phyloP scores from a whole-genome alignment of 2,797 vertebrate species.

The Melanotaenia parkinsoni region DNA sequence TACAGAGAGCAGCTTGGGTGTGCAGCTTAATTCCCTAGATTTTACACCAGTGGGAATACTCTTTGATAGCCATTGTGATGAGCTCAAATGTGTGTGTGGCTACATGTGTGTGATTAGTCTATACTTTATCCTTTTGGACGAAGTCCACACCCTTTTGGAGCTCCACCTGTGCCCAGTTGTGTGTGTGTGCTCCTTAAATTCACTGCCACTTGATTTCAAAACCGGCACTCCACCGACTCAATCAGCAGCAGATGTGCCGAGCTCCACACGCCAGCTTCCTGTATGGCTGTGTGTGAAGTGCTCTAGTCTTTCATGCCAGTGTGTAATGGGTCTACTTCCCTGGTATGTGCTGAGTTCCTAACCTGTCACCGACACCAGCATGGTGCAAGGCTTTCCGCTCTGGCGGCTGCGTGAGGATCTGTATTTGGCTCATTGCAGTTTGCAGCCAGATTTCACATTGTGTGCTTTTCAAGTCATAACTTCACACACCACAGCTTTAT shows the following conservation, averaged over 20 bases:
- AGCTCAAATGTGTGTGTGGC: conserved; percentile 42
- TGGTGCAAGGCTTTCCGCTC: conserved; percentile 60
- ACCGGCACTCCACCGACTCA: conserved; percentile 46
- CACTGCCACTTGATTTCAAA: conserved; percentile 68
- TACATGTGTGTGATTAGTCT: conserved; percentile 26
- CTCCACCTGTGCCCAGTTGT: conserved; percentile 61
- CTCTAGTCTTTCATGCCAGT: conserved; percentile 67
- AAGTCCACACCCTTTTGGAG: conserved; percentile 11
- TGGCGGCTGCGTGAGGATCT: conserved; percentile 49
- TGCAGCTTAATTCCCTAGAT: conserved; percentile 65
- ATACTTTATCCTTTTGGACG: conserved; percentile 26
- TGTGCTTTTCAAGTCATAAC: conserved; percentile 49
- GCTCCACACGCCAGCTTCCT: conserved; percentile 71
- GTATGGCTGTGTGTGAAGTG: conserved; percentile 69
- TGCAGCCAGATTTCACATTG: conserved; percentile 39
- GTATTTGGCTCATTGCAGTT: conserved; percentile 60
- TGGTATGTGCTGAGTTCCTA: conserved; percentile 59
- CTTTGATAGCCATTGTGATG: conserved; percentile 63
- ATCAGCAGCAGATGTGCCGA: conserved; percentile 65
- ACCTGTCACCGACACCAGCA: conserved; percentile 67
- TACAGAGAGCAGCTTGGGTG: conserved; percentile 69
- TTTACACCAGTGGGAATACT: conserved; percentile 56
- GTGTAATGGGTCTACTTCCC: conserved; percentile 62
- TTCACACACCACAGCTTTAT: conserved; percentile 35
- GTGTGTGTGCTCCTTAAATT: conserved; percentile 54